Evolutionary conservation across 2,797 vertebrate species (phyloP).

Genomic region (Parambassis ranga): DNA sequence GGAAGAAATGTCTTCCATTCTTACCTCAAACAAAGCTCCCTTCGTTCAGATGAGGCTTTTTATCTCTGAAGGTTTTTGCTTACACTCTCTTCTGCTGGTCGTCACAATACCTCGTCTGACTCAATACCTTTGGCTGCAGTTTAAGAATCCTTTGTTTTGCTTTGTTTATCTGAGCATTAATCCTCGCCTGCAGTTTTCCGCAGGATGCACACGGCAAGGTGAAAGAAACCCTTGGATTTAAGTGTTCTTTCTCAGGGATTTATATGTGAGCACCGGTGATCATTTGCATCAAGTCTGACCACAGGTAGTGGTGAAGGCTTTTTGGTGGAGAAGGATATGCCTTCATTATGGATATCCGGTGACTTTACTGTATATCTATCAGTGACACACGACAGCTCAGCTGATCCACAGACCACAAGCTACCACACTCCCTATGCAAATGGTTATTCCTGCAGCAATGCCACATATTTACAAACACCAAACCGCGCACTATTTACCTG

Average conservation of each 20-base stretch:
- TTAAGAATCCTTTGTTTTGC: constrained; percentile 32
- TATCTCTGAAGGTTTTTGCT: constrained; percentile 24
- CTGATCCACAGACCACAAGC: constrained; percentile 15
- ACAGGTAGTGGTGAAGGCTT: constrained; percentile 35
- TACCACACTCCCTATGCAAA: constrained; percentile 55
- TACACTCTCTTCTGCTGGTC: background rate
- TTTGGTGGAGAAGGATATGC: constrained; percentile 43
- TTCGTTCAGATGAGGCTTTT: constrained; percentile 14
- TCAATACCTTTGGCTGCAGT: constrained; percentile 32
- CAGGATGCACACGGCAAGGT: constrained; percentile 19
- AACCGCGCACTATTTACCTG: constrained; percentile 55
- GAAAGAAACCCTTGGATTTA: constrained; percentile 31
- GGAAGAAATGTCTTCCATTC: background rate
- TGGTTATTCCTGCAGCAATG: constrained; percentile 40
- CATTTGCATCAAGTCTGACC: constrained; percentile 66
- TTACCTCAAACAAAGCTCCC: constrained; percentile 41
- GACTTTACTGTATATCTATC: constrained; percentile 45
- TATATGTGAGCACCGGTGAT: constrained; percentile 29
- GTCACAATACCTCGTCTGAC: constrained; percentile 12
- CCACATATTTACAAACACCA: constrained; percentile 63
- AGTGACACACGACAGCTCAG: constrained; percentile 25
- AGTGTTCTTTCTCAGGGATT: constrained; percentile 14
- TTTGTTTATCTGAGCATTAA: constrained; percentile 47
- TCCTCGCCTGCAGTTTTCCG: constrained; percentile 39
- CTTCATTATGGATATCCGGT: constrained; percentile 23